Conservation (phyloP, 2,113 vertebrate species). For the Thunnus maccoyii region DNA sequence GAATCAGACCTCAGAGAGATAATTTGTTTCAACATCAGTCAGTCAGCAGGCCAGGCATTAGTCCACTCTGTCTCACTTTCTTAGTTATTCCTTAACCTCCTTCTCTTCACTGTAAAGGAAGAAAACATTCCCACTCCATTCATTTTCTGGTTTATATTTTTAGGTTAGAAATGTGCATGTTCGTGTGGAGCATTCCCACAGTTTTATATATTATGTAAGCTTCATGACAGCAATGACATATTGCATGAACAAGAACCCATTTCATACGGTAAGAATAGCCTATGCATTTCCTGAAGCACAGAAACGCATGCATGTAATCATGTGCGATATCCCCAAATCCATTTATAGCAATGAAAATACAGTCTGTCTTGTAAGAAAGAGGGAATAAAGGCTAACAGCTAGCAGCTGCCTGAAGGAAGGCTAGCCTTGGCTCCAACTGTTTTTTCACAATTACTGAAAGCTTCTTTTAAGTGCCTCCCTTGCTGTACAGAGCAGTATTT, state of each 20-base stretch:
- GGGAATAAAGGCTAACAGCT: constrained; percentile 38
- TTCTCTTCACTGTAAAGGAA: not conserved
- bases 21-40: constrained; percentile 24
- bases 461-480: constrained; percentile 19
- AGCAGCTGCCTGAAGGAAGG: constrained; percentile 41
- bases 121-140: not conserved
- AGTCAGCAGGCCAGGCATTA: not conserved
- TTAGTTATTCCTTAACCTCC: too few relatives aligned
- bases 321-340: constrained; percentile 40
- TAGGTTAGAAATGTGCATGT: not conserved
- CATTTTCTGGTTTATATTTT: not conserved
- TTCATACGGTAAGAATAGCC: constrained; percentile 10
- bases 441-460: constrained; percentile 29
- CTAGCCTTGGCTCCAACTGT: constrained; percentile 22
- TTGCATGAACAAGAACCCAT: constrained; percentile 18
- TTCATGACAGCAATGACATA: constrained; percentile 29
- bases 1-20: not conserved
- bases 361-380: constrained; percentile 33
- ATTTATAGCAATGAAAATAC: constrained; percentile 45
- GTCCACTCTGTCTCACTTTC: constrained; percentile 3
- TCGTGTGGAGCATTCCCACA: not conserved
- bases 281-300: constrained; percentile 35
- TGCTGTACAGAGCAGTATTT: too few relatives aligned
- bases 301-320: constrained; percentile 38
- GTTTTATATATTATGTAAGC: constrained; percentile 22